These are phyloP conservation scores for Xestia rhomboidea DNA, from an alignment of 2,888 invertebrate species.

Conservation along the genomic window DNA sequence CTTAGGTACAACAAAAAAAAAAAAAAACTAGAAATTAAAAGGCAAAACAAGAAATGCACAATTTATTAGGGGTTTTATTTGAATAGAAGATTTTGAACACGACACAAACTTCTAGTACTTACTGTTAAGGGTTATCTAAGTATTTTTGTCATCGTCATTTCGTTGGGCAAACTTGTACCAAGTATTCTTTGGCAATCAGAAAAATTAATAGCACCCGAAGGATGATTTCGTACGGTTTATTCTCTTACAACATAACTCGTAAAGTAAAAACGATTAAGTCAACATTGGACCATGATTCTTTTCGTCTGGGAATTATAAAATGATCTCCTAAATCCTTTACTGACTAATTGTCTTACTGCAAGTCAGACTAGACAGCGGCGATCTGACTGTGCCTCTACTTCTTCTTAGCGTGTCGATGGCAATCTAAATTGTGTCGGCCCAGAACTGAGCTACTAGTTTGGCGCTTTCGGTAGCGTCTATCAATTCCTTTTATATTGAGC, in stretches of 20 bases:
- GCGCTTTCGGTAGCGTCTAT: too few relatives aligned
- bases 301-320: not conserved
- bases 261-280: not conserved
- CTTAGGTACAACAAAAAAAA: conserved; percentile 6
- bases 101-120: not conserved
- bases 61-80: too few relatives aligned
- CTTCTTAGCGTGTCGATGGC: too few relatives aligned
- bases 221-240: not conserved
- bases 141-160: not conserved
- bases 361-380: not conserved
- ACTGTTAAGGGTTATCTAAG: not conserved
- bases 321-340: not conserved
- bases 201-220: not conserved
- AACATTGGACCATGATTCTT: not conserved
- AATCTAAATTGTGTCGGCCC: too few relatives aligned
- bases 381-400: not conserved
- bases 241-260: not conserved
- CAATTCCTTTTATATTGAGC: too few relatives aligned
- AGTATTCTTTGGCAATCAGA: not conserved
- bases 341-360: not conserved
- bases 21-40: too few relatives aligned
- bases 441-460: too few relatives aligned
- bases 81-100: not conserved
- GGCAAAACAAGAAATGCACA: too few relatives aligned
- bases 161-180: too few relatives aligned